Base-by-base conservation (phyloP, 1,140 invertebrate species). In the Riptortus pedestris region DNA sequence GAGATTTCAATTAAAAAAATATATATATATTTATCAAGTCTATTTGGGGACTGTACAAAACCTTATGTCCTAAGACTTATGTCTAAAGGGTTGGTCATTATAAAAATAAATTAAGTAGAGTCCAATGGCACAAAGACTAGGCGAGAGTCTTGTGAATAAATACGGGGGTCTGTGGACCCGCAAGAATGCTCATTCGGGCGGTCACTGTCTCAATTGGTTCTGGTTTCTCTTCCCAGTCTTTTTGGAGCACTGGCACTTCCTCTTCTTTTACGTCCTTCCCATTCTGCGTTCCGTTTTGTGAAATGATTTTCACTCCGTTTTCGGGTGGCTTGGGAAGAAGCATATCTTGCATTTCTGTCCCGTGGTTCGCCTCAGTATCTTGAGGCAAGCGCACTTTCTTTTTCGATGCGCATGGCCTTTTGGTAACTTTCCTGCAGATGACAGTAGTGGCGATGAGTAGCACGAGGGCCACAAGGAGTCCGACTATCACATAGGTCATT, bases 271-370 rank as follows among this genome's bases (percentile, higher is more conserved):
- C 61, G 16, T 65, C 60, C 11, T 26, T 27, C 0, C 33, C 24
- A 28, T 52, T 62, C 18, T 55, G 31, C 14, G 59, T 20, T 26
- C 66, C 66, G 26, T 52, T 57, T 55, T 66, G 63, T 14, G 65
- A 60, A 3, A 65, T 24, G 16, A 67, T 38, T 58, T 66, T 68
- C 4, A 63, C 51, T 27, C 65, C 69, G 14, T 70, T 67, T 27
- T 68, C 66, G 1, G 62, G 29, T 14, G 67, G 58, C 55, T 68
- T 68, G 14, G 69, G 69, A 24, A 70, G 57, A 14, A 70, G 66
- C 58, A 70, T 68, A 20, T 70, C 69, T 62, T 69, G 69, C 51
- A 70, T 20, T 62, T 70, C 69, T 18, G 69, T 69, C 14, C 65
- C 66, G 0, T 57, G 33, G 48, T 65, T 63, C 4, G 65, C 48